A percentile compares a stretch with the other conserved stretches of the same genome.
Evolutionary conservation across 2,797 vertebrate species (phyloP).

Genomic region (Echeneis naucrates): DNA sequence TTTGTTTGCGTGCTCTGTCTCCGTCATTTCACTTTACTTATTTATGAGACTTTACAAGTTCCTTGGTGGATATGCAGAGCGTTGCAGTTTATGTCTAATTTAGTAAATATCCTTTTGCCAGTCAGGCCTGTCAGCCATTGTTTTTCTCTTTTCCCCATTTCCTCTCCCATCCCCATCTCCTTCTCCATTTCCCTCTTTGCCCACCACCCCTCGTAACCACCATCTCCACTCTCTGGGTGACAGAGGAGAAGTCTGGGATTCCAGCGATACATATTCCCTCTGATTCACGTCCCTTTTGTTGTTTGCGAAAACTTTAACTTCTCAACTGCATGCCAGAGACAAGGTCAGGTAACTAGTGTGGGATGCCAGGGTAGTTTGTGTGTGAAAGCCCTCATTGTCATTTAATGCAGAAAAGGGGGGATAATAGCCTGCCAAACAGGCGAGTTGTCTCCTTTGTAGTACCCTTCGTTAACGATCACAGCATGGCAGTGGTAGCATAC

Average conservation of each 20-base stretch:
- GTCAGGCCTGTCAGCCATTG: constrained; percentile 84
- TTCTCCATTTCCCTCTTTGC: constrained; percentile 26
- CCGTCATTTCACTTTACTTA: constrained; percentile 81
- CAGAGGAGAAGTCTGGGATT: constrained; percentile 61
- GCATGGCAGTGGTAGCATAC: constrained; percentile 39
- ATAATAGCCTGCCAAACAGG: constrained; percentile 71
- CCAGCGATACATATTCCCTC: constrained; percentile 55
- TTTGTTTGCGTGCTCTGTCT: constrained; percentile 80
- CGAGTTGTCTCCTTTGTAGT: constrained; percentile 67
- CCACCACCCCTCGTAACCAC: constrained; percentile 20
- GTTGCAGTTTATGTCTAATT: constrained; percentile 87
- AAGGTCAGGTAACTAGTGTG: constrained; percentile 66
- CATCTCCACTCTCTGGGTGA: constrained; percentile 61
- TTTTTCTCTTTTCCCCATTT: constrained; percentile 65
- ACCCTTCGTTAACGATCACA: constrained; percentile 75
- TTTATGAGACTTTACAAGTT: constrained; percentile 85
- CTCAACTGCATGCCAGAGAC: constrained; percentile 53
- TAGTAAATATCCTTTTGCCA: constrained; percentile 86
- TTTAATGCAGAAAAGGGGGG: constrained; percentile 70
- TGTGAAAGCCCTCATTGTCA: constrained; percentile 69
- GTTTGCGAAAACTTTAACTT: constrained; percentile 68
- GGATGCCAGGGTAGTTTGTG: constrained; percentile 53
- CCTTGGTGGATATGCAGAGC: constrained; percentile 82
- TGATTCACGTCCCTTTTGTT: constrained; percentile 64
- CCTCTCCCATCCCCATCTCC: constrained; percentile 25